Evolutionary conservation across 2,113 vertebrate genomes (phyloP), one percentile per base, ranked within the genome.

Genomic region (Trogon melanurus): DNA sequence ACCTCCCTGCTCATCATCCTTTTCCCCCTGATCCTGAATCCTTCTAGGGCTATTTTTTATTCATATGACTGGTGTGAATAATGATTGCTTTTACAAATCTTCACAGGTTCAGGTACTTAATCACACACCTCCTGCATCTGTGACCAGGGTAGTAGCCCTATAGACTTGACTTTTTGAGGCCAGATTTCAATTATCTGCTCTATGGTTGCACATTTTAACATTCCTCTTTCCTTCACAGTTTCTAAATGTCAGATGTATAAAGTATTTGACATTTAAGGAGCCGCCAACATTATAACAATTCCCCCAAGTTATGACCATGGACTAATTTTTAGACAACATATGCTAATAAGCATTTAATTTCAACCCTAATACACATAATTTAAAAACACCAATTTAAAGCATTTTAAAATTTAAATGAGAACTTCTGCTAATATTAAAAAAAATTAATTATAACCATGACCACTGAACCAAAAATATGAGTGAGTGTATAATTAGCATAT

Each of bases 201-300:
- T 36, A 6, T 26, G 50, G 69, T 65, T 6, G 9, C 5, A 1
- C 81, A 64, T 92, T 93, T 96, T 69, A 79, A 53, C 30, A 69
- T 58, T 85, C 54, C 41, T 72, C 65, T 85, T 86, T 75, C 69
- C 45, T 79, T 85, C 57, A 75, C 22, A 38, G 60, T 74, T 91
- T 86, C 78, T 92, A 89, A 93, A 95, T 87, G 92, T 92, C 93
- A 96, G 76, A 48, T 34, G 22, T 53, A 85, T 90, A 74, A 94
- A 90, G 57, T 34, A 79, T 87, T 85, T 92, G 80, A 92, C 92
- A 92, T 94, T 93, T 95, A 65, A 22, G 21, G 62, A 91, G 95
- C 91, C 16, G 5, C 18, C 66, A 93, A 30, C 38, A 87, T 38
- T 93, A 21, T 75, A 92, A 73, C 4, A 79, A 57, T 60, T 86